Percentiles rank a stretch among this genome's conserved stretches.
Conservation (phyloP, 2,113 vertebrate species). For the Ictidomys tridecemlineatus region DNA sequence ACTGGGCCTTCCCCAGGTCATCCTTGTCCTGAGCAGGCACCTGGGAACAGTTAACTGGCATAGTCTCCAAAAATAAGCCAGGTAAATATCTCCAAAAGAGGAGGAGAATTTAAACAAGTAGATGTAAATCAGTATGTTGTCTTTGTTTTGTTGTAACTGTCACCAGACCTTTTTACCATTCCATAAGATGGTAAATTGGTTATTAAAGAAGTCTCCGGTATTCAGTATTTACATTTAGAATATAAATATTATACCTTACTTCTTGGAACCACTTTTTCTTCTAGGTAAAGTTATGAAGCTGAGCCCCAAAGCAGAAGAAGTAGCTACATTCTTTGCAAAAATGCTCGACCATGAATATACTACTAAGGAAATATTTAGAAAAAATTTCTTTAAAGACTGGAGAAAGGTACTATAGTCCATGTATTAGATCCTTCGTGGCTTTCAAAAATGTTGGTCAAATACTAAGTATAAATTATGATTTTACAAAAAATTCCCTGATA, state of each 20-base stretch:
- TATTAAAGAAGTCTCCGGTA: conserved; percentile 48
- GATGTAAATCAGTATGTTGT: conserved; percentile 66
- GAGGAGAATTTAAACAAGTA: conserved; percentile 69
- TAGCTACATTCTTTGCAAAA: conserved; percentile 98
- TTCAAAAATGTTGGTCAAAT: conserved; percentile 28
- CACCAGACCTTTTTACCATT: conserved; percentile 43
- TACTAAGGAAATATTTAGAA: conserved; percentile 98
- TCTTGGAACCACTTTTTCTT: conserved; percentile 79
- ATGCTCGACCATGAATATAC: conserved; percentile 99
- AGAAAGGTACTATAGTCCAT: conserved; percentile 91
- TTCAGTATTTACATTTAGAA: conserved; percentile 47
- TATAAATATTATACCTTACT: conserved; percentile 27
- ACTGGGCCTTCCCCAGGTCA: conserved; percentile 76
- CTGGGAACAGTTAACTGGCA: conserved; percentile 76
- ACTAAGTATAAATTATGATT: conserved; percentile 51
- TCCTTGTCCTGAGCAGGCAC: conserved; percentile 78
- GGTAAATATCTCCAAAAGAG: conserved; percentile 77
- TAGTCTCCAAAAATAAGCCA: conserved; percentile 76
- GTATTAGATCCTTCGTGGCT: conserved; percentile 53
- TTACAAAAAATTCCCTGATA: background rate
- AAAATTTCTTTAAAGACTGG: conserved; percentile 99
- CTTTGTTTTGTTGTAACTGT: conserved; percentile 55
- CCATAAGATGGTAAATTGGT: conserved; percentile 46
- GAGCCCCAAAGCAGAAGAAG: conserved; percentile 95
- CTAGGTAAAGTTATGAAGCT: conserved; percentile 96